phyloP scores from a whole-genome alignment of 2,888 invertebrate species.

The Oscheius sp. region DNA sequence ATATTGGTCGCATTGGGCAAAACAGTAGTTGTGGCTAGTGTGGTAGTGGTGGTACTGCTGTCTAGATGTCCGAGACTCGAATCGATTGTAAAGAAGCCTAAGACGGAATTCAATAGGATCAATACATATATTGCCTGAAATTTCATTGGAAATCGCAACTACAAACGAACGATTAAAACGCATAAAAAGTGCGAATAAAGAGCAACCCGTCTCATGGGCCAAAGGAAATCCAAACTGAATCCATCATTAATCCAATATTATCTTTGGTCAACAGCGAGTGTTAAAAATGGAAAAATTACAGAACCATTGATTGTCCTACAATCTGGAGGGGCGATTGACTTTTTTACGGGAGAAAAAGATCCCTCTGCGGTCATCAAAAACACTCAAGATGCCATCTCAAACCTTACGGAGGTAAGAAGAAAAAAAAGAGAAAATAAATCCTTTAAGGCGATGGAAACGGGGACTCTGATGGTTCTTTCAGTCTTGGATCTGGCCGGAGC shows the following conservation, averaged over 20 bases:
- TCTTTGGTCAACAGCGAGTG: not conserved
- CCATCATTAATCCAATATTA: not conserved
- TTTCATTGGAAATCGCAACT: not conserved
- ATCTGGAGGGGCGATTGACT: constrained; percentile 60
- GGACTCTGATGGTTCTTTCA: constrained; percentile 55
- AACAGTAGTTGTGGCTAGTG: not conserved
- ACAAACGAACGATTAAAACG: not conserved
- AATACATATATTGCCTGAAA: not conserved
- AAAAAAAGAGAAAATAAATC: not conserved
- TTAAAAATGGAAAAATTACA: constrained; percentile 29
- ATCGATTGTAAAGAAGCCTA: not conserved
- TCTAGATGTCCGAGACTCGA: not conserved
- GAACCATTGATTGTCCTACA: constrained; percentile 59
- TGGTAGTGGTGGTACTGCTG: not conserved
- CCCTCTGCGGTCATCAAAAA: constrained; percentile 50
- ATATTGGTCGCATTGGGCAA: not conserved
- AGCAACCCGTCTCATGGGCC: constrained; percentile 8
- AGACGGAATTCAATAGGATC: not conserved
- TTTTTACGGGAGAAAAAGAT: constrained; percentile 59
- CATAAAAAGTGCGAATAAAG: not conserved
- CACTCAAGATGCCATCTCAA: constrained; percentile 47
- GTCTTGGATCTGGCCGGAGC: constrained; percentile 55
- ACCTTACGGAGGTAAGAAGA: constrained; percentile 40
- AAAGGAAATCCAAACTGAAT: no score
- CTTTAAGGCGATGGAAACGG: constrained; percentile 47